Evolutionary conservation across 2,797 vertebrate genomes (phyloP).

Genomic region (Lacerta bilineata): DNA sequence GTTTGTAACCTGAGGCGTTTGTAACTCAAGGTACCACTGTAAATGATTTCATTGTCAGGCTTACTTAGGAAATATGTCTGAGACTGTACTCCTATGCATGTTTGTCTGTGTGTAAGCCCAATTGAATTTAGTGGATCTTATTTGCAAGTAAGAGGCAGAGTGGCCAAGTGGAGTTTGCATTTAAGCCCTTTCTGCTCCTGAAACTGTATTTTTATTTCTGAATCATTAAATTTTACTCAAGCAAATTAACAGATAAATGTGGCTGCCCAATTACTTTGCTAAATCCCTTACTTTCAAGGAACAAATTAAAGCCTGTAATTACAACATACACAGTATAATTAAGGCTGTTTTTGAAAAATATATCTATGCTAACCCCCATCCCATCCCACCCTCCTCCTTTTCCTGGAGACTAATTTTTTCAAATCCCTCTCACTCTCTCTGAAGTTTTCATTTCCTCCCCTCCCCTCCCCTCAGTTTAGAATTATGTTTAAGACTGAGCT

Average conservation of each 20-base stretch:
- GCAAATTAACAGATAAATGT: slow-evolving; percentile 43
- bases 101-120: neutral
- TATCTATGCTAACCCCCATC: slow-evolving; percentile 13
- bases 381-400: neutral
- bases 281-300: slow-evolving; percentile 41
- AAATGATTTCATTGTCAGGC: too few species aligned
- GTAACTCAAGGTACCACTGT: too few species aligned
- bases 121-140: neutral
- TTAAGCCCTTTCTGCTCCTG: neutral
- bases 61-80: too few species aligned
- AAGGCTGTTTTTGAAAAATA: slow-evolving; percentile 14
- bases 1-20: too few species aligned
- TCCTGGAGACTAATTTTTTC: slow-evolving; percentile 7
- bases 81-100: neutral
- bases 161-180: neutral
- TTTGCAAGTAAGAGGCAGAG: neutral
- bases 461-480: neutral
- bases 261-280: slow-evolving; percentile 49
- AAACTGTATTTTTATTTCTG: slow-evolving; percentile 49
- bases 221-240: slow-evolving; percentile 29
- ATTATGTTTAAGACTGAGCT: slow-evolving; percentile 1
- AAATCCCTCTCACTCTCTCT: slow-evolving; percentile 1
- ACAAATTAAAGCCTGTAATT: slow-evolving; percentile 52
- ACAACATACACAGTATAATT: slow-evolving; percentile 40
- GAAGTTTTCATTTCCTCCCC: neutral